These are phyloP conservation scores for Triplophysa yarkandensis DNA, from an alignment of 2,797 vertebrate genomes.

Conservation along the genomic window DNA sequence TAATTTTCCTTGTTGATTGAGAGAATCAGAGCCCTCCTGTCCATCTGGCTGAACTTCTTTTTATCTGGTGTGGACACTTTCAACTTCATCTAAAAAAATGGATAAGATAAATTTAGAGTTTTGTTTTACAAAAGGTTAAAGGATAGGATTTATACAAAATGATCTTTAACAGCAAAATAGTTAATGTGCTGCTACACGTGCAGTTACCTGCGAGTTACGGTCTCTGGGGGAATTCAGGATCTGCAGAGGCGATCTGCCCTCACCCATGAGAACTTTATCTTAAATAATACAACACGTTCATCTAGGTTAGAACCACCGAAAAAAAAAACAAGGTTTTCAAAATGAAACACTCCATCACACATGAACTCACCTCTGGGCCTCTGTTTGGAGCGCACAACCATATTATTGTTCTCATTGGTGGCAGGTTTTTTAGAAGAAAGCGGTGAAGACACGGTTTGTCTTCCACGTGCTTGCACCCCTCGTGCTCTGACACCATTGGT, in stretches of 20 bases:
- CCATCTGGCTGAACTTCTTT: constrained; percentile 66
- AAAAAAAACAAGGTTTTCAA: neutral
- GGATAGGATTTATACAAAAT: neutral
- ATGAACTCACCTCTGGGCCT: constrained; percentile 72
- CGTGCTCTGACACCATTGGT: constrained; percentile 65
- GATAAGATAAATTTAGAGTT: neutral
- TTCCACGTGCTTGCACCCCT: constrained; percentile 63
- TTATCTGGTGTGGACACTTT: constrained; percentile 75
- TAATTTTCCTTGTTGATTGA: constrained; percentile 76
- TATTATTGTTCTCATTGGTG: constrained; percentile 70
- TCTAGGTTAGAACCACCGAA: neutral
- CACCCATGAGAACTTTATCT: constrained; percentile 63
- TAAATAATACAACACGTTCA: neutral
- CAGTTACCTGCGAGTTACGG: constrained; percentile 67
- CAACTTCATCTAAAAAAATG: constrained; percentile 67
- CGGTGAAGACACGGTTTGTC: constrained; percentile 62
- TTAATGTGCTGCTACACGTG: no score
- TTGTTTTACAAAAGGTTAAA: neutral
- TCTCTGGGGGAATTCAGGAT: constrained; percentile 79
- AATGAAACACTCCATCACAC: no score
- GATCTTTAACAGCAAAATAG: neutral
- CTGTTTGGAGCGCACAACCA: constrained; percentile 64
- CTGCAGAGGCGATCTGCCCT: constrained; percentile 88
- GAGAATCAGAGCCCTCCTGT: constrained; percentile 66
- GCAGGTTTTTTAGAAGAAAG: constrained; percentile 63